Evolutionary conservation across 2,888 invertebrate species (phyloP), one percentile per base, ranked within the genome.

Genomic region (Dicyrtoma fusca): DNA sequence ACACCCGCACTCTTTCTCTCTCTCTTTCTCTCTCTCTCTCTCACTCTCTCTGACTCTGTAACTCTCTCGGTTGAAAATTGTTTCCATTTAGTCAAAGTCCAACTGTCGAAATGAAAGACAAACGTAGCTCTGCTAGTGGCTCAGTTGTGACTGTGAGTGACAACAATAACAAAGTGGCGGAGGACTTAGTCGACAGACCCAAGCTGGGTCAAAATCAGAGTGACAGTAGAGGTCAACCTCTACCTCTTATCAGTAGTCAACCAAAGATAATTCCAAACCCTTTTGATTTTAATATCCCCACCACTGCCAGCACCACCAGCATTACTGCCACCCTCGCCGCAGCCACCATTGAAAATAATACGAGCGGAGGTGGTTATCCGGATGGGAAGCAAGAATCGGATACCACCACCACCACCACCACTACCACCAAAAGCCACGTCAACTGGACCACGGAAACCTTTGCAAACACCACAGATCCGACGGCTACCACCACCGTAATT

Each of bases 181-280:
- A 75, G 73, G 77, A 75, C 59, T 59, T 77, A 21, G 74, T 69
- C 59, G 75, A 75, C 45, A 75, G 73, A 51, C 74, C 75, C 44
- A 75, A 74, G 73, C 76, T 77, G 76, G 76, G 77, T 72, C 77
- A 77, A 63, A 75, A 61, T 71, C 77, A 77, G 73, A 68, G 68
- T 68, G 68, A 68, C 45, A 68, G 68, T 68, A 68, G 68, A 68
- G 75, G 74, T 57, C 70, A 74, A 57, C 64, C 66, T 69, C 74
- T 71, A 45, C 71, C 74, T 61, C 65, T 65, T 57, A 45, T 69
- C 23, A 57, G 63, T 70, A 61, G n/a, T 70, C 69, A 21, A 63
- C 73, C 47, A 61, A 70, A 14, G 14, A 62, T 1, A 13, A 25
- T 45, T 19, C 53, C 65, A 13, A 44, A 74, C 69, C 74, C 59